Conservation (phyloP, 2,888 invertebrate species). For the Ephialtes manifestator region DNA sequence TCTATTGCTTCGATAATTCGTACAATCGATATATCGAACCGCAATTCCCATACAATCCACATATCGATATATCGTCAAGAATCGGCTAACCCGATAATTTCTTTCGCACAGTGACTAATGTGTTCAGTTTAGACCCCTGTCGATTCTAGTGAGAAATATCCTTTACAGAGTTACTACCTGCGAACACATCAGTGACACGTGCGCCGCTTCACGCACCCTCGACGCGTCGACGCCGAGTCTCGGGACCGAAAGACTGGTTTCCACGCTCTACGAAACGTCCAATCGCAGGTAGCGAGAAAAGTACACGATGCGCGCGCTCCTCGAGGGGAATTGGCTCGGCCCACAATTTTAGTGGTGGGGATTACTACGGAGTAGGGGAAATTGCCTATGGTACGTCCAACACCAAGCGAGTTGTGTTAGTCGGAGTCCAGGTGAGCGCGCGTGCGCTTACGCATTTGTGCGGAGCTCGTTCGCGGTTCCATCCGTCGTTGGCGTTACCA, state of each 20-base stretch:
- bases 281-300: slow-evolving; percentile 28
- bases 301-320: slow-evolving; percentile 60
- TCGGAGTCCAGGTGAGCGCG: slow-evolving; percentile 81
- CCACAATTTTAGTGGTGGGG: slow-evolving; percentile 33
- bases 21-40: too few relatives aligned
- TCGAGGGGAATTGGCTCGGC: slow-evolving; percentile 47
- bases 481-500: neutral
- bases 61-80: too few relatives aligned
- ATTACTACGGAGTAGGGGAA: slow-evolving; percentile 18
- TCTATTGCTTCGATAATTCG: too few relatives aligned
- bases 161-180: neutral
- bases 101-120: neutral
- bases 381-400: slow-evolving; percentile 46
- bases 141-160: neutral
- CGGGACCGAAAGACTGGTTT: neutral
- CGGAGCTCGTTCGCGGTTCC: slow-evolving; percentile 31
- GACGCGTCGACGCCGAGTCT: neutral
- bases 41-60: too few relatives aligned
- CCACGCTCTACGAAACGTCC: slow-evolving; percentile 27
- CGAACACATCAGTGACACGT: slow-evolving; percentile 19
- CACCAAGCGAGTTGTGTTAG: slow-evolving; percentile 75
- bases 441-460: slow-evolving; percentile 82
- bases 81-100: too few relatives aligned
- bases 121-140: neutral
- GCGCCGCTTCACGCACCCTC: slow-evolving; percentile 18